phyloP scores from a whole-genome alignment of 2,113 vertebrate genomes.

The Gavialis gangeticus region DNA sequence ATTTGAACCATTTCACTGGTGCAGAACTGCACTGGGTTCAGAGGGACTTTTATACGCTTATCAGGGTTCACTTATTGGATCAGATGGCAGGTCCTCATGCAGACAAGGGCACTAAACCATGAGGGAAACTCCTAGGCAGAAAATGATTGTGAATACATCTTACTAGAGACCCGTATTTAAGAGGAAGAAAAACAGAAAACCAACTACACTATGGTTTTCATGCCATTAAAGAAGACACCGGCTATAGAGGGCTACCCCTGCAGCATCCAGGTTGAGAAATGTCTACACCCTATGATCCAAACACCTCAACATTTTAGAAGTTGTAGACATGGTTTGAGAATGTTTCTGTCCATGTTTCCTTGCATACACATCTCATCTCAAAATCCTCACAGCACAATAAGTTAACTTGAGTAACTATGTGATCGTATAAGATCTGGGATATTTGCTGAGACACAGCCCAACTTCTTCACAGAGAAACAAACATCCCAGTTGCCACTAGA shows the following conservation, averaged over 20 bases:
- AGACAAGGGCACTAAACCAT: background rate
- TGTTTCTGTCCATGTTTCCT: background rate
- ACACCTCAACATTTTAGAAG: conserved; percentile 31
- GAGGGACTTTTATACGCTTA: background rate
- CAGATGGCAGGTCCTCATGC: background rate
- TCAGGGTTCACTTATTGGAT: background rate
- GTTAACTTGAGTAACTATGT: background rate
- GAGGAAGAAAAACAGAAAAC: background rate
- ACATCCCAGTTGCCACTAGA: conserved; percentile 37
- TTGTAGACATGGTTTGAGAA: conserved; percentile 12
- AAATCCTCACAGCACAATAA: background rate
- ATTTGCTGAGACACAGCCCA: conserved; percentile 37
- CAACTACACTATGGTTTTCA: background rate
- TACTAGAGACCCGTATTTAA: background rate
- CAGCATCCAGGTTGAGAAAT: too few relatives aligned
- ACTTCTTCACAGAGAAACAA: conserved; percentile 31
- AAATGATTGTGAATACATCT: background rate
- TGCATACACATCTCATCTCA: background rate
- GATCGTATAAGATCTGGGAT: background rate
- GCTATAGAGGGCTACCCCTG: too few relatives aligned
- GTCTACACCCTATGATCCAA: too few relatives aligned
- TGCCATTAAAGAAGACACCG: background rate
- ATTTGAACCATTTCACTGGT: background rate
- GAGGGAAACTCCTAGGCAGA: background rate
- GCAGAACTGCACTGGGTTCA: background rate